Conservation (phyloP, 2,888 invertebrate species). For the Chelonus formosanus region DNA sequence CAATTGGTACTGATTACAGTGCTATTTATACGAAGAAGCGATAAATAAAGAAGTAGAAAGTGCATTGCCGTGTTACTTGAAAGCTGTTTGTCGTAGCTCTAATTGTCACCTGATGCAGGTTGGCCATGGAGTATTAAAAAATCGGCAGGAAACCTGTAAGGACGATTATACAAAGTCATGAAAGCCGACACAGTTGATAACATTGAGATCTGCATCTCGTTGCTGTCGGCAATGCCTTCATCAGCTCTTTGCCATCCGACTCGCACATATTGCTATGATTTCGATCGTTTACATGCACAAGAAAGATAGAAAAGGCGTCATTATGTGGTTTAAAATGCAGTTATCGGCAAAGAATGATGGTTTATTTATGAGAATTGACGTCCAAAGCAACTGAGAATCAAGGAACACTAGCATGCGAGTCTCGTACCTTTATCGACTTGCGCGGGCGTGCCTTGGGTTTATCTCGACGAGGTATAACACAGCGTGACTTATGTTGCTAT, state of each 20-base stretch:
- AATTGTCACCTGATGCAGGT: no score
- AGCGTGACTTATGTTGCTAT: constrained; percentile 43
- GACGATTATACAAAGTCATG: no score
- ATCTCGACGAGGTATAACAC: constrained; percentile 26
- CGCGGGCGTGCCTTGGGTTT: constrained; percentile 38
- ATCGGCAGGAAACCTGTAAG: no score
- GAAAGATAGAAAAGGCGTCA: constrained; percentile 4
- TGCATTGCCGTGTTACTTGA: no score
- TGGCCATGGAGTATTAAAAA: no score
- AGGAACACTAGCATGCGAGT: constrained; percentile 11
- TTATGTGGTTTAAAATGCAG: no score
- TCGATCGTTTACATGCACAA: background rate
- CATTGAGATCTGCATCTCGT: constrained; percentile 38
- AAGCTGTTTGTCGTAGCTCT: no score
- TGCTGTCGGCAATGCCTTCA: constrained; percentile 21
- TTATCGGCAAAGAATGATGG: constrained; percentile 3
- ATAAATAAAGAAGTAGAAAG: constrained; percentile 29
- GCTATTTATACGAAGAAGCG: constrained; percentile 20
- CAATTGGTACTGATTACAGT: constrained; percentile 27
- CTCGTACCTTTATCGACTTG: constrained; percentile 40
- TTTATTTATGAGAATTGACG: background rate
- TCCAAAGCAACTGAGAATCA: constrained; percentile 7
- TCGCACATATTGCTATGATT: constrained; percentile 27
- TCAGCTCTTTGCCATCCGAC: constrained; percentile 7
- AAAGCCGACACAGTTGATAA: no score